Base-by-base conservation (phyloP, 2,888 invertebrate genomes). In the Carabus problematicus region DNA sequence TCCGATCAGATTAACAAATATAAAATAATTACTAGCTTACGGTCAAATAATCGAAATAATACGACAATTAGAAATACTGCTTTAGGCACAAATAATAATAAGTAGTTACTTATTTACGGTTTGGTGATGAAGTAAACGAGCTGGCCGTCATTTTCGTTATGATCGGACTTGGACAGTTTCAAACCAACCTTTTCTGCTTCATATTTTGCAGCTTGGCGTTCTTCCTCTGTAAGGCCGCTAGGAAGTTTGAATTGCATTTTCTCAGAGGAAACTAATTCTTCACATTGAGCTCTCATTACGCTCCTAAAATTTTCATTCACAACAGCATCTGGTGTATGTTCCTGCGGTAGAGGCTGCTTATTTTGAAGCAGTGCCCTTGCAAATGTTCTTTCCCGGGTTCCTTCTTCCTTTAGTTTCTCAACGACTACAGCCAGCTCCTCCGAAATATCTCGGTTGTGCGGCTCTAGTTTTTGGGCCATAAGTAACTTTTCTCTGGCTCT, bases 401-500 rank as follows among this genome's bases (percentile, higher is more conserved):
- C 71, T 70, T 80, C 81, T 4, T 78, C 75, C 55, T 79, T 77
- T 64, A 76, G 78, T 41, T 81, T 78, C 52, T 76, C 79, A 47
- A 80, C 73, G 47, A 89, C 78, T 16, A 82, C 74, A 9, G 84
- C 76, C 42, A 88, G 81, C 81, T 90, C 89, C 2, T 80, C 79
- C 29, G 82, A 78, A 18, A 91, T 85, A 14, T 85, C 84, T 7
- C 79, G 75, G 76, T 86, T 87, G 6, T 82, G 79, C 0, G 89
- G 88, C 70, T 85, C 82, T 39, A 88, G 72, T 60, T 77, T 78
- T 39, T 85, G 81, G 1, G 91, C 89, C 71, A 78, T 80, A 47
- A 83, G 80, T 7, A 92, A 79, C 73, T 83, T 80, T 52, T 81
- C 82, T 71, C 87, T 85, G 0, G 92, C 91, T 40, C 75, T 76